Conservation (phyloP, 2,113 vertebrate genomes). For the Mesitornis unicolor region DNA sequence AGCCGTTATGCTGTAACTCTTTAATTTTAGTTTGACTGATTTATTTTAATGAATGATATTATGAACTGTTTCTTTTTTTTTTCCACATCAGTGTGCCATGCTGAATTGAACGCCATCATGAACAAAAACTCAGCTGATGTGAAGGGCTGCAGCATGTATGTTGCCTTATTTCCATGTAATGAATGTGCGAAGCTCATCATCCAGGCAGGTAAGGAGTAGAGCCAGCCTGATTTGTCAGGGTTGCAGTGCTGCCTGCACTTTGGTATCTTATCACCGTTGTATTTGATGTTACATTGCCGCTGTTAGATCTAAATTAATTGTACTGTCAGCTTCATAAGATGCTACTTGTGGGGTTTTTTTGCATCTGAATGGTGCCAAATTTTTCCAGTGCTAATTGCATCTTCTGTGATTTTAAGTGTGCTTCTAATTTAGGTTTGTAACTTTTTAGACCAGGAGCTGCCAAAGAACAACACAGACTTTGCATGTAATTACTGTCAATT, state of each 20-base stretch:
- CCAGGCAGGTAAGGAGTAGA: constrained; percentile 85
- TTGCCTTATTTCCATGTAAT: constrained; percentile 96
- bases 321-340: constrained; percentile 65
- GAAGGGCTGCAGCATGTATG: constrained; percentile 93
- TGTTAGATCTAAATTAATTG: constrained; percentile 76
- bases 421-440: constrained; percentile 78
- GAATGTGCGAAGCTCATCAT: constrained; percentile 99
- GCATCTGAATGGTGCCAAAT: constrained; percentile 70
- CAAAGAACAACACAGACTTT: constrained; percentile 67
- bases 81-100: constrained; percentile 87
- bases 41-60: constrained; percentile 8
- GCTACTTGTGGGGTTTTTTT: constrained; percentile 49
- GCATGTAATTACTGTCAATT: constrained; percentile 78
- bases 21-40: constrained; percentile 36
- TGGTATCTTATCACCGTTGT: constrained; percentile 12
- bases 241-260: constrained; percentile 7
- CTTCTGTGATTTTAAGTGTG: constrained; percentile 74
- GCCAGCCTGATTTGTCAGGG: constrained; percentile 35
- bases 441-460: constrained; percentile 76
- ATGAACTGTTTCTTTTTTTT: not conserved
- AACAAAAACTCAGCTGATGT: constrained; percentile 96
- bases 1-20: constrained; percentile 27
- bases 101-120: constrained; percentile 96
- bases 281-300: constrained; percentile 62
- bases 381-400: constrained; percentile 76